These are phyloP conservation scores for Serripes groenlandicus DNA, from an alignment of 2,888 invertebrate species.

Conservation along the genomic window DNA sequence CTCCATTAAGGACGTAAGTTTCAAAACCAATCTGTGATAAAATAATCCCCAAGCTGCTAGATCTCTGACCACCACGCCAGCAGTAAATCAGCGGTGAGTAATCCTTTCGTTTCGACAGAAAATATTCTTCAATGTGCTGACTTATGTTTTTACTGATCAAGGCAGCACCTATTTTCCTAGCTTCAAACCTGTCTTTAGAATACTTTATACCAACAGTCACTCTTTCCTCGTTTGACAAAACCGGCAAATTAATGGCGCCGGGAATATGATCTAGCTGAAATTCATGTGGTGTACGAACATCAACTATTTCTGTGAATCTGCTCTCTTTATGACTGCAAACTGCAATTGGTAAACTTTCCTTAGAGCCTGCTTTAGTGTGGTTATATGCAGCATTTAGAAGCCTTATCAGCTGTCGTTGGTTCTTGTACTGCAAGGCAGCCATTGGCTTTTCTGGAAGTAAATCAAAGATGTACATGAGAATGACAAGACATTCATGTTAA, in stretches of 20 bases:
- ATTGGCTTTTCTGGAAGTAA: no score
- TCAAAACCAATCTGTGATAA: slow-evolving; percentile 74
- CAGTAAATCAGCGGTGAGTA: slow-evolving; percentile 74
- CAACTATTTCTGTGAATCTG: slow-evolving; percentile 68
- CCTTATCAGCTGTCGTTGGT: not conserved
- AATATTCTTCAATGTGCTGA: slow-evolving; percentile 66
- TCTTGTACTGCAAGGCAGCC: not conserved
- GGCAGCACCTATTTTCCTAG: slow-evolving; percentile 72
- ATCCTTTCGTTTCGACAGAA: slow-evolving; percentile 60
- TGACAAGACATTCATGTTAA: no score
- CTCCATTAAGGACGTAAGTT: slow-evolving; percentile 68
- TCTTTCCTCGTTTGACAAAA: slow-evolving; percentile 65
- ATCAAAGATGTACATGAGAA: no score
- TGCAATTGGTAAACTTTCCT: slow-evolving; percentile 31
- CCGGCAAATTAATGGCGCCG: slow-evolving; percentile 74
- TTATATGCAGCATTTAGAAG: not conserved
- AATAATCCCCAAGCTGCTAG: slow-evolving; percentile 71
- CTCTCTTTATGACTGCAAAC: slow-evolving; percentile 40
- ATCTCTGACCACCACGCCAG: slow-evolving; percentile 77
- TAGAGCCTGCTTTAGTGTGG: slow-evolving; percentile 20
- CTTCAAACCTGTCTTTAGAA: slow-evolving; percentile 61
- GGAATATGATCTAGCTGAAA: slow-evolving; percentile 75
- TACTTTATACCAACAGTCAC: slow-evolving; percentile 71
- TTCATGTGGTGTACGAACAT: slow-evolving; percentile 74
- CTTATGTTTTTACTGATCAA: slow-evolving; percentile 69